Evolutionary conservation across 2,113 vertebrate genomes (phyloP).

Genomic region (Entosphenus tridentatus): DNA sequence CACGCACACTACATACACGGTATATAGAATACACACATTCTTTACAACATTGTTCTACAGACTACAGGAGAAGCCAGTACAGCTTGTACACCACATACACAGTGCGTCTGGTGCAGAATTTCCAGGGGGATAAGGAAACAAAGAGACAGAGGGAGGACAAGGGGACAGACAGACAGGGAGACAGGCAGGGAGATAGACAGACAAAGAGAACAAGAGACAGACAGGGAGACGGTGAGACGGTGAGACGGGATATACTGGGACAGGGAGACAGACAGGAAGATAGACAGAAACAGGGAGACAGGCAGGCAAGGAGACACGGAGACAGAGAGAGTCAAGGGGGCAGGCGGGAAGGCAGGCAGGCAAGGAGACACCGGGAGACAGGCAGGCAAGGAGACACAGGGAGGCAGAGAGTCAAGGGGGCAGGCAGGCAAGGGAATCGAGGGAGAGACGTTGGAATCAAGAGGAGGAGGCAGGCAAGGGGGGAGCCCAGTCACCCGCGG

Average conservation of each 20-base stretch:
- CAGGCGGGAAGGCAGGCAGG: not conserved
- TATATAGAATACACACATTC: too few relatives aligned
- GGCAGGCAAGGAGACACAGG: not conserved
- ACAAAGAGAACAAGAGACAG: too few relatives aligned
- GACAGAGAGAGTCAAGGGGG: not conserved
- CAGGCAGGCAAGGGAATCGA: not conserved
- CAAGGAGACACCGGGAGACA: not conserved
- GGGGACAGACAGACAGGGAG: not conserved
- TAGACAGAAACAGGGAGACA: not conserved
- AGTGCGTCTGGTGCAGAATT: too few relatives aligned
- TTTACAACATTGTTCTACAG: too few relatives aligned
- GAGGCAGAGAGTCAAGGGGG: not conserved
- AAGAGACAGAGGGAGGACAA: slow-evolving; percentile 1
- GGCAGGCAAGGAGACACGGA: not conserved
- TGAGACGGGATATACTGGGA: too few relatives aligned
- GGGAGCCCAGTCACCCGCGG: not conserved
- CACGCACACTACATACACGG: too few relatives aligned
- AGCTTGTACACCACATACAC: too few relatives aligned
- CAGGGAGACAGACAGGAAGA: not conserved
- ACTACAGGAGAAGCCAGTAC: too few relatives aligned
- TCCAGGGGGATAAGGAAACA: too few relatives aligned
- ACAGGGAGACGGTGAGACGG: too few relatives aligned
- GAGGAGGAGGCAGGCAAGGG: not conserved
- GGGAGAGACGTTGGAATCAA: not conserved
- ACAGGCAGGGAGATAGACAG: too few relatives aligned